Conservation (phyloP, 2,797 vertebrate species). For the Alectoris magna region DNA sequence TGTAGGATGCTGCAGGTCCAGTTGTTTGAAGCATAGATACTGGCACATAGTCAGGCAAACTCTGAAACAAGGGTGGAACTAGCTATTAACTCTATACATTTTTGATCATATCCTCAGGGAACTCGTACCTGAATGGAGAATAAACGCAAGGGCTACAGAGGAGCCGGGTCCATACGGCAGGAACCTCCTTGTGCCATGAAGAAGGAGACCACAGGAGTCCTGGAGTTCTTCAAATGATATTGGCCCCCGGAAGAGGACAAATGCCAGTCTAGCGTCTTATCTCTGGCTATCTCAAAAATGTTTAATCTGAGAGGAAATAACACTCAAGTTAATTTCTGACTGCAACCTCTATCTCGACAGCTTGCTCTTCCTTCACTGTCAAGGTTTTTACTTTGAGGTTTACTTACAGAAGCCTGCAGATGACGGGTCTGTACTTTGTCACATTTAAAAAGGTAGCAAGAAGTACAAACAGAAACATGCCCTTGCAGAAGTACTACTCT, state of each 20-base stretch:
- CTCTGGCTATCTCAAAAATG: background rate
- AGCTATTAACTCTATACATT: background rate
- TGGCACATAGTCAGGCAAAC: background rate
- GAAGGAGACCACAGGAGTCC: fast-evolving
- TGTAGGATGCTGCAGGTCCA: background rate
- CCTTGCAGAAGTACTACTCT: conserved; percentile 25
- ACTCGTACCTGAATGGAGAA: background rate
- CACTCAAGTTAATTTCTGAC: background rate
- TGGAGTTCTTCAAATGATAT: background rate
- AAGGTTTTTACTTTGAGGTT: background rate
- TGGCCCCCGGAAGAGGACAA: background rate
- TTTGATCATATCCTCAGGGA: background rate
- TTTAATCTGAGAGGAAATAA: background rate
- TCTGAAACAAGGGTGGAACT: background rate
- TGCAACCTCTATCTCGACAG: background rate
- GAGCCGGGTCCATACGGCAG: background rate
- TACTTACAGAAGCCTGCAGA: background rate
- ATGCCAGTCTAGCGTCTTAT: background rate
- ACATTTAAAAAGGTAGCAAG: background rate
- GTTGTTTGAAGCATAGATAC: background rate
- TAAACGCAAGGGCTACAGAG: background rate
- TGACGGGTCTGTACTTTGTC: background rate
- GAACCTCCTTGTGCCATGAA: fast-evolving
- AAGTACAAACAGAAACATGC: background rate
- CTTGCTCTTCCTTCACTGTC: background rate